Conservation (phyloP, 1,140 invertebrate genomes). For the Euwallacea fornicatus region DNA sequence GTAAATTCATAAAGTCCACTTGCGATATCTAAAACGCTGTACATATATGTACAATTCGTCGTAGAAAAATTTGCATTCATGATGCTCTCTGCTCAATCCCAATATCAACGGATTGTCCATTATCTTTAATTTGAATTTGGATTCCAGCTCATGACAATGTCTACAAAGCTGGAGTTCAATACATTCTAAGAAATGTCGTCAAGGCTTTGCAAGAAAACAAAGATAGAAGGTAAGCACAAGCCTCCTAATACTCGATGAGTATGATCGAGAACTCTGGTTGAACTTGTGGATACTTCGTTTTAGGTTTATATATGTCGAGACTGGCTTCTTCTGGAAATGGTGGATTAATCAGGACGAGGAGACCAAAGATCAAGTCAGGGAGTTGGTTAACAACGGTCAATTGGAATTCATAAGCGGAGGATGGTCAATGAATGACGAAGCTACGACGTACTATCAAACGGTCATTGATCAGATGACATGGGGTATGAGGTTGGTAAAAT, state of each 20-base stretch:
- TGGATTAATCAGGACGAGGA: constrained; percentile 63
- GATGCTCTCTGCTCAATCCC: too few relatives aligned
- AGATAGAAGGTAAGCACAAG: constrained; percentile 58
- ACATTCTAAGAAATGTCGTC: constrained; percentile 88
- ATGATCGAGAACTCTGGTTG: too few relatives aligned
- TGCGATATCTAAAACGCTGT: too few relatives aligned
- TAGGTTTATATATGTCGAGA: constrained; percentile 51
- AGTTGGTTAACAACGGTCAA: constrained; percentile 60
- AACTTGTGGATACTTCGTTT: neutral
- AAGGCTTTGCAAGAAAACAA: constrained; percentile 74
- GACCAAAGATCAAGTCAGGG: constrained; percentile 53
- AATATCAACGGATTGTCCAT: neutral
- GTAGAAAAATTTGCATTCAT: too few relatives aligned
- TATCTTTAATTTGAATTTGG: neutral
- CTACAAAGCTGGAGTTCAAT: constrained; percentile 81
- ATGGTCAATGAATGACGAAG: constrained; percentile 84
- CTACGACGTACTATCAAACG: constrained; percentile 74
- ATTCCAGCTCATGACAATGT: constrained; percentile 65
- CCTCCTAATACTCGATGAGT: neutral
- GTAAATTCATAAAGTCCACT: too few relatives aligned
- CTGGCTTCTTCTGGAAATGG: constrained; percentile 65
- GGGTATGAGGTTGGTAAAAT: constrained; percentile 57
- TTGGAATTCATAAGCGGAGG: constrained; percentile 75
- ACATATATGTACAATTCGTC: too few relatives aligned
- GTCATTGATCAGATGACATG: constrained; percentile 81